A percentile compares a stretch with the other conserved stretches of the same genome.
Evolutionary conservation across 2,888 invertebrate genomes (phyloP).

Genomic region (Tanypteryx hageni): DNA sequence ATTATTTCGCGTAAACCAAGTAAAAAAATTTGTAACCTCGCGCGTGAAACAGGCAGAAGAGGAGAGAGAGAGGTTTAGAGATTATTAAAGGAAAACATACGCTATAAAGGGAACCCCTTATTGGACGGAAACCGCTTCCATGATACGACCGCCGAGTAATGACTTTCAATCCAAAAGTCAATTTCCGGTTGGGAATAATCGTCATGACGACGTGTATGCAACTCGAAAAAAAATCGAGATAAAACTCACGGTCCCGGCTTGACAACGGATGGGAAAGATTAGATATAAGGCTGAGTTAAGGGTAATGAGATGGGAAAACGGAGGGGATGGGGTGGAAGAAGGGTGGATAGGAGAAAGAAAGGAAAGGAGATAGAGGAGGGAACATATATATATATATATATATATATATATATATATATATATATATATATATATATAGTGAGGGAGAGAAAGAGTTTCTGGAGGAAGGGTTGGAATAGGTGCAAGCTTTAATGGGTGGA

Average conservation of each 20-base stretch:
- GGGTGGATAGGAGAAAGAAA: background rate
- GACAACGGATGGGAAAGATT: constrained; percentile 46
- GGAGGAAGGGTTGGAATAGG: too few species aligned
- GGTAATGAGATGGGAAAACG: constrained; percentile 56
- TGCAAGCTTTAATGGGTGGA: too few species aligned
- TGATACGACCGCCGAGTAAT: constrained; percentile 42
- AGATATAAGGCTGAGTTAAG: constrained; percentile 54
- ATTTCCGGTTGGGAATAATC: constrained; percentile 56
- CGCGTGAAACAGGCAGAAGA: background rate
- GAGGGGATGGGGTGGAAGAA: background rate
- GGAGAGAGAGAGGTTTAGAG: too few species aligned
- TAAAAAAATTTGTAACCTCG: background rate
- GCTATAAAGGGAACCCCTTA: background rate
- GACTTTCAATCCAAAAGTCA: constrained; percentile 50
- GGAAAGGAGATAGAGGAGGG: background rate
- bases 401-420: too few species aligned
- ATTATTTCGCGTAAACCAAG: background rate
- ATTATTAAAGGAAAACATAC: constrained; percentile 39
- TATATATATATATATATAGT: too few species aligned
- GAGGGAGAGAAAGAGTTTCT: too few species aligned
- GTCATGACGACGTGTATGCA: constrained; percentile 17
- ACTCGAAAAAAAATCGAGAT: constrained; percentile 38
- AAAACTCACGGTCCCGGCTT: constrained; percentile 14
- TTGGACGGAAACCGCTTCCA: background rate
- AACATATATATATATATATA: too few species aligned